Evolutionary conservation across 1,140 invertebrate species (phyloP), one percentile per base, ranked within the genome.

Genomic region (Mactra quadrangularis): DNA sequence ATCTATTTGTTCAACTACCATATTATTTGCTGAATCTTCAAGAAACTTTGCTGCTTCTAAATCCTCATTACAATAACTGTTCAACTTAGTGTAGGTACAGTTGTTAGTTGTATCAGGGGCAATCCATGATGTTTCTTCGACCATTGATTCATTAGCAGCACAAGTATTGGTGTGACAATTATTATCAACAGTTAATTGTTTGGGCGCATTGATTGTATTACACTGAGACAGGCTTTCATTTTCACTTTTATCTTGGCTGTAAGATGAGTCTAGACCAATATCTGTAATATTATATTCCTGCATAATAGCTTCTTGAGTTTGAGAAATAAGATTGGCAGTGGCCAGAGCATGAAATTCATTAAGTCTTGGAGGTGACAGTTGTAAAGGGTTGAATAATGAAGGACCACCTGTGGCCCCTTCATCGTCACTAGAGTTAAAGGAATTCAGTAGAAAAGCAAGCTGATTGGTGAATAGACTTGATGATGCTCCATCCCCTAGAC

Each of bases 241-340:
- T 45, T 66, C 62, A 66, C 41, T 66, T 25, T 66, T n/a, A 66
- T 47, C 45, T 52, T 38, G 29, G 31, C 22, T 11, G 3, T 9
- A 15, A 50, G 19, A 11, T n/a, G 27, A 47, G 0, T 50, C 74
- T 50, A 71, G n/a, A 27, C 59, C 64, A 29, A 55, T 19, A 25
- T 71, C 33, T 11, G 66, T 47, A 17, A 81, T 70, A 38, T 81
- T 81, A 31, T 81, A 81, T 68, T 81, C 77, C 35, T 82, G 79
- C 79, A 82, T 74, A 45, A 82, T 74, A 33, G 71, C 70, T 27
- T 82, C 79, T 62, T 82, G 79, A 50, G 79, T 82, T 35, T 82
- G 79, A 2, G 68, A 74, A 11, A 82, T 75, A 9, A 82, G 33
- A 17, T 64, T 74, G 17, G 79, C 79, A 13, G 55, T 82, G 0